phyloP scores from a whole-genome alignment of 2,797 vertebrate species.

The Sebastes nivosus region DNA sequence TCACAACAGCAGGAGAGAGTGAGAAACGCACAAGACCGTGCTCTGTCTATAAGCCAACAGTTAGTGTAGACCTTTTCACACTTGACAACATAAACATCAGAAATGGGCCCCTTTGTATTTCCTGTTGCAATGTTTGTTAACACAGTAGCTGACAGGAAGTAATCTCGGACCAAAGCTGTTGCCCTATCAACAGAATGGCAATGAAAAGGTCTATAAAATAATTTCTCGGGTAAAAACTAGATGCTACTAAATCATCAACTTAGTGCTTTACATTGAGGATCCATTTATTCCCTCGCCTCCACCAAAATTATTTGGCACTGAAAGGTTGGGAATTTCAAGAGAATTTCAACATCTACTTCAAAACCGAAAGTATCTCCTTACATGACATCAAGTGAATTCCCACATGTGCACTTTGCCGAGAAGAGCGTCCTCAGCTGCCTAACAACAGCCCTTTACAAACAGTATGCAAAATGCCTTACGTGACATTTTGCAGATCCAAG shows the following conservation, averaged over 20 bases:
- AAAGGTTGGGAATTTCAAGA: background rate
- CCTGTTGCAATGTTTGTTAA: too few species aligned
- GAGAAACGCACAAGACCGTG: slow-evolving; percentile 31
- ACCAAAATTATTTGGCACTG: background rate
- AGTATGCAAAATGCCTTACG: slow-evolving; percentile 81
- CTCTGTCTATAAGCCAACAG: background rate
- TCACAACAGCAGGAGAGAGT: slow-evolving; percentile 49
- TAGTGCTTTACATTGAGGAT: background rate
- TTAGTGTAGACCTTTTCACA: background rate
- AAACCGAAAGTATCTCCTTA: background rate
- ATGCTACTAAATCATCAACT: background rate
- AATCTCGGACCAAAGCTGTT: too few species aligned
- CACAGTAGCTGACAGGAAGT: too few species aligned
- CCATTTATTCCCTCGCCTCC: background rate
- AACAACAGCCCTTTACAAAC: slow-evolving; percentile 54
- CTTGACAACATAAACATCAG: background rate
- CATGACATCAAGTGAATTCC: slow-evolving; percentile 7
- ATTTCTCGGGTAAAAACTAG: background rate
- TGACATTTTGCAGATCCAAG: slow-evolving; percentile 82
- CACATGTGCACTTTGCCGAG: slow-evolving; percentile 14
- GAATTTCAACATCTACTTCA: background rate
- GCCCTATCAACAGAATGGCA: too few species aligned
- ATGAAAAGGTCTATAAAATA: too few species aligned
- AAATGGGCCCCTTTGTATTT: too few species aligned
- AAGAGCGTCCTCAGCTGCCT: slow-evolving; percentile 21